Base-by-base conservation (phyloP, 2,113 vertebrate species). In the Rutilus rutilus region DNA sequence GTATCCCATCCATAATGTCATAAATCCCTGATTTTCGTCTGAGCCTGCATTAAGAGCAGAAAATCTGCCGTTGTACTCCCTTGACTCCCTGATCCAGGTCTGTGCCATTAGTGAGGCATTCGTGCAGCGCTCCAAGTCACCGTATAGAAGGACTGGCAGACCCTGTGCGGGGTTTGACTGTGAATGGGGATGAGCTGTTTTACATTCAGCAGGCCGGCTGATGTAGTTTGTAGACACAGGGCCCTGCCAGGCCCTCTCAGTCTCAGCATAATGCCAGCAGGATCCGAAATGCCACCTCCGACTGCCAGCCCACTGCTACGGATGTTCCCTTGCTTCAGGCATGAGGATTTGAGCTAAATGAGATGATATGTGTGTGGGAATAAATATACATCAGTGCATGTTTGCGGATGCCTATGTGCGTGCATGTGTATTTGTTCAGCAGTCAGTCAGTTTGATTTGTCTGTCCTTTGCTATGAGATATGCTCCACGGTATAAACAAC, bases 191-290 rank as follows among this genome's bases (percentile, higher is more conserved):
- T 54, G 9, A 76, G 45, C 65, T 59, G 81, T 77, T 86, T 88
- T 80, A 78, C 47, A 67, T 88, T 84, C 87, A 59, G 75, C 57
- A 86, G 8, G 67, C 62, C 17, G 23, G 33, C 47, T 75, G 62
- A 83, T 83, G 52, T 62, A 62, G 85, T 57, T 52, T 88, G 75
- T 79, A 86, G 85, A 86, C 69, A 45, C 78, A 50, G 71, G 86
- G 23, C 10, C 25, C 54, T 50, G 60, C 60, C 79, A 78, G 77
- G 50, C 73, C 62, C 75, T 60, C 59, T 88, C 73, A 74, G 82
- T 69, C 30, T 45, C 64, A 73, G 62, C 14, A 50, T 79, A 82
- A 62, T 59, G 62, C 79, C 87, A 88, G 84, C 84, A 78, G 73
- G 83, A 88, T 64, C 81, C 39, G 0, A 62, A 86, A 81, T 80